phyloP scores from a whole-genome alignment of 2,113 vertebrate species.

The Piprites chloris region DNA sequence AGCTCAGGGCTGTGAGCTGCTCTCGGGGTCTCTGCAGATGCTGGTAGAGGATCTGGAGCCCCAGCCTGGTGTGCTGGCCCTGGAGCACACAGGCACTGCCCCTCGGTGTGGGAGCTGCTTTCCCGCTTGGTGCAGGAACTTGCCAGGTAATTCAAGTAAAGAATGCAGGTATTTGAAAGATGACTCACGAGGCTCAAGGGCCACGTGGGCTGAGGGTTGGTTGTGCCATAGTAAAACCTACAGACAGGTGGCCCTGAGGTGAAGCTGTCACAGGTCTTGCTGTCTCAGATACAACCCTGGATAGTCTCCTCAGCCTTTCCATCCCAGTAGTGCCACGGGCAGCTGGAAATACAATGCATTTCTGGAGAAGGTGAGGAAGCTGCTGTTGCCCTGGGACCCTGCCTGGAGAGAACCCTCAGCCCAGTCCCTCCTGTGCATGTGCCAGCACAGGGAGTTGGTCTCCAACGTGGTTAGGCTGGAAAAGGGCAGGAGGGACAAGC shows the following conservation, averaged over 20 bases:
- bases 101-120: neutral
- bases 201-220: neutral
- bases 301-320: neutral
- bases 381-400: too few relatives aligned
- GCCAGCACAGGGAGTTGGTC: neutral
- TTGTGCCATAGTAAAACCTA: neutral
- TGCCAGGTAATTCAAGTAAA: too few relatives aligned
- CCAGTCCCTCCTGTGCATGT: rapidly evolving
- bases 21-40: rapidly evolving
- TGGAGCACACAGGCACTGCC: neutral
- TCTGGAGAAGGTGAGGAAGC: neutral
- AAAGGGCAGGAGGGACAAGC: neutral
- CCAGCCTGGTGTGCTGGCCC: neutral
- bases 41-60: neutral
- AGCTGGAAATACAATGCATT: neutral
- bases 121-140: neutral
- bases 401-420: neutral
- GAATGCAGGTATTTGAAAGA: rapidly evolving
- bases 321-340: rapidly evolving
- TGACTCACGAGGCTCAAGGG: neutral
- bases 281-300: neutral
- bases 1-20: neutral
- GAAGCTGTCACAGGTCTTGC: neutral
- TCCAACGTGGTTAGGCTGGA: rapidly evolving
- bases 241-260: rapidly evolving